Evolutionary conservation across 2,888 invertebrate genomes (phyloP).

Genomic region (Thalpophila matura): DNA sequence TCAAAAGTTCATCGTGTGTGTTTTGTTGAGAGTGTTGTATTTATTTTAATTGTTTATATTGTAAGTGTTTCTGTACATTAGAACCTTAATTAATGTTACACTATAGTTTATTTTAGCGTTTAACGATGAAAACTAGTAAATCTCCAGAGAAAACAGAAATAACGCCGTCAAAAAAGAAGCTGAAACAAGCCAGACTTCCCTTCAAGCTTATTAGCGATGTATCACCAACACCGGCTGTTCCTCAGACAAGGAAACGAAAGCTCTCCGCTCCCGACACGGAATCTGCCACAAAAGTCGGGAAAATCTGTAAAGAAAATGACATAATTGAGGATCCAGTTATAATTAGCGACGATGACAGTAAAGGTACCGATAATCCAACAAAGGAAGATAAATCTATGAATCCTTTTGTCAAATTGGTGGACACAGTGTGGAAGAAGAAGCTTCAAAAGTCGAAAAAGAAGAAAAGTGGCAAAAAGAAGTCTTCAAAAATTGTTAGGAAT

Average conservation of each 20-base stretch:
- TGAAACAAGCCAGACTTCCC: constrained; percentile 92
- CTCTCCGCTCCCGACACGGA: constrained; percentile 80
- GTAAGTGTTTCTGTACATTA: constrained; percentile 28
- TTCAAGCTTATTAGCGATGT: constrained; percentile 89
- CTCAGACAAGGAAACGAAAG: constrained; percentile 84
- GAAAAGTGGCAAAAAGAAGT: constrained; percentile 66
- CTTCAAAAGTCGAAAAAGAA: constrained; percentile 78
- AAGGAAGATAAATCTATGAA: constrained; percentile 73
- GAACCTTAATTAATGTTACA: constrained; percentile 54
- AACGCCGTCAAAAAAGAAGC: constrained; percentile 89
- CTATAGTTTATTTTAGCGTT: constrained; percentile 42
- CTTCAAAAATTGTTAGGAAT: constrained; percentile 48
- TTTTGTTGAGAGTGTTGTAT: constrained; percentile 66
- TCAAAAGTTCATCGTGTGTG: constrained; percentile 72
- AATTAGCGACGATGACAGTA: constrained; percentile 85
- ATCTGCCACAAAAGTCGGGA: constrained; percentile 80
- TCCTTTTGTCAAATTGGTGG: constrained; percentile 85
- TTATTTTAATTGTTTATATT: constrained; percentile 55
- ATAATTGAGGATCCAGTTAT: constrained; percentile 73
- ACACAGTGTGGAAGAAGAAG: constrained; percentile 84
- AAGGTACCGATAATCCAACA: constrained; percentile 63
- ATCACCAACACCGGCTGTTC: constrained; percentile 75
- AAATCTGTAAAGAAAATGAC: constrained; percentile 83
- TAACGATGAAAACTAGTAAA: constrained; percentile 83
- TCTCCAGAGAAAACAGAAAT: constrained; percentile 79